Conservation (phyloP, 2,113 vertebrate species). For the Mugil cephalus region DNA sequence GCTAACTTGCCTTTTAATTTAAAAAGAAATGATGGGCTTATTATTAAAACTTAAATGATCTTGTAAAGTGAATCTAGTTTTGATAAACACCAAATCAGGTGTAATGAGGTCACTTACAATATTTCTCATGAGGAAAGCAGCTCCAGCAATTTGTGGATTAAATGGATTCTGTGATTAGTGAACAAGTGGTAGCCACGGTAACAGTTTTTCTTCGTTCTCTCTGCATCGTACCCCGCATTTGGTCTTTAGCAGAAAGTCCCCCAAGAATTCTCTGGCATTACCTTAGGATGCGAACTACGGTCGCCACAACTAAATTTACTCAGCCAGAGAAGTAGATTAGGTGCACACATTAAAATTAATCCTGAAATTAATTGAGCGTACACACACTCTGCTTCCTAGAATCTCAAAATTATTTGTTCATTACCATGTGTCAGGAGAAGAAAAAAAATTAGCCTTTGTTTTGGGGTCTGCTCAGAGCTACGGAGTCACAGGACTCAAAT, state of each 20-base stretch:
- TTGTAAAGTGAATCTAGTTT: constrained; percentile 3
- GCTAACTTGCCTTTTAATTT: too few species aligned
- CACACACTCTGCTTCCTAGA: too few species aligned
- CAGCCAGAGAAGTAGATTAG: constrained; percentile 4
- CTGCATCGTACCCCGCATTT: not conserved
- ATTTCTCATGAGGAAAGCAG: not conserved
- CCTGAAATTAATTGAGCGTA: not conserved
- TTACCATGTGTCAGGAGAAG: too few species aligned
- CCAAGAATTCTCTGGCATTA: not conserved
- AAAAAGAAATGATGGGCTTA: not conserved
- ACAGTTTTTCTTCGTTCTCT: constrained; percentile 12
- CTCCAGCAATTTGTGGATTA: constrained; percentile 24
- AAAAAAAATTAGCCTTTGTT: too few species aligned
- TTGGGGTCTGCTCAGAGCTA: too few species aligned
- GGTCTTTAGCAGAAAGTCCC: not conserved
- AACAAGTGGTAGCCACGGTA: constrained; percentile 28
- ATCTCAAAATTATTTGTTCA: too few species aligned
- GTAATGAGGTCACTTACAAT: constrained; percentile 33
- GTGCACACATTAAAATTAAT: not conserved
- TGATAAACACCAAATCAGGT: constrained; percentile 17
- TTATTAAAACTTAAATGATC: not conserved
- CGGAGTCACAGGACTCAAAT: too few species aligned
- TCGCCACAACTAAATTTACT: not conserved
- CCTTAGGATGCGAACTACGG: not conserved
- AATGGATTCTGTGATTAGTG: constrained; percentile 24